These are phyloP conservation scores for Malthinus flaveolus DNA, from an alignment of 2,888 invertebrate genomes.

Conservation along the genomic window DNA sequence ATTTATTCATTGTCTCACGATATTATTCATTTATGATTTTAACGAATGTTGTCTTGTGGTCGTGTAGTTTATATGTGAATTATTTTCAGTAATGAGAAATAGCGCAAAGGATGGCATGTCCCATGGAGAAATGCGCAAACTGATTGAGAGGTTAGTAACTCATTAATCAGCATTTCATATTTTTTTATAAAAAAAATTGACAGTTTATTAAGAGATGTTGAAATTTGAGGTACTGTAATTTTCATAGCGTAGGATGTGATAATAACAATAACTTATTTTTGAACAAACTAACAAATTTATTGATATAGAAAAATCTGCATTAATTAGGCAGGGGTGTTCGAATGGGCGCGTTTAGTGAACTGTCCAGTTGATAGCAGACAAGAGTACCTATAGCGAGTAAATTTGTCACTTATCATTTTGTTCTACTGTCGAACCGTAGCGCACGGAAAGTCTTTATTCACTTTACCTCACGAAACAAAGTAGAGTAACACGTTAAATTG, in stretches of 20 bases:
- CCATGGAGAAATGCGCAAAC: conserved; percentile 96
- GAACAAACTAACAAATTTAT: not conserved
- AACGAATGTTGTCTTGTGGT: conserved; percentile 55
- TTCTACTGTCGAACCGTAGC: too few relatives aligned
- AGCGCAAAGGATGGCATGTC: conserved; percentile 88
- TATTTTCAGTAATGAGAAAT: conserved; percentile 67
- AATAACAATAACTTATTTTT: not conserved
- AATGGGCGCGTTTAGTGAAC: too few relatives aligned
- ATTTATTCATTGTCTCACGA: conserved; percentile 38
- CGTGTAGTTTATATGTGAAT: conserved; percentile 58
- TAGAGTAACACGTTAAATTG: too few relatives aligned
- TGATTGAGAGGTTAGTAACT: conserved; percentile 82
- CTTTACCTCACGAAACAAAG: too few relatives aligned
- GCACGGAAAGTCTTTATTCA: too few relatives aligned
- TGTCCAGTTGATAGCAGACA: too few relatives aligned
- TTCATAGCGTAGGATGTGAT: conserved; percentile 13
- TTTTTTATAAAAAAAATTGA: not conserved
- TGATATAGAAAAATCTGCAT: not conserved
- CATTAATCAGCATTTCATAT: conserved; percentile 11
- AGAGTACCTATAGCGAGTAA: too few relatives aligned
- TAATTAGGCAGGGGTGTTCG: too few relatives aligned
- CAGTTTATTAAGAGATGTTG: conserved; percentile 2
- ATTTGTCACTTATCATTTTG: too few relatives aligned
- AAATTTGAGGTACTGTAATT: conserved; percentile 6
- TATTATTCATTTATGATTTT: conserved; percentile 53